Percentiles rank a stretch among this genome's conserved stretches.
These are phyloP conservation scores for Riparia riparia DNA, from an alignment of 2,113 vertebrate species.

Conservation along the genomic window DNA sequence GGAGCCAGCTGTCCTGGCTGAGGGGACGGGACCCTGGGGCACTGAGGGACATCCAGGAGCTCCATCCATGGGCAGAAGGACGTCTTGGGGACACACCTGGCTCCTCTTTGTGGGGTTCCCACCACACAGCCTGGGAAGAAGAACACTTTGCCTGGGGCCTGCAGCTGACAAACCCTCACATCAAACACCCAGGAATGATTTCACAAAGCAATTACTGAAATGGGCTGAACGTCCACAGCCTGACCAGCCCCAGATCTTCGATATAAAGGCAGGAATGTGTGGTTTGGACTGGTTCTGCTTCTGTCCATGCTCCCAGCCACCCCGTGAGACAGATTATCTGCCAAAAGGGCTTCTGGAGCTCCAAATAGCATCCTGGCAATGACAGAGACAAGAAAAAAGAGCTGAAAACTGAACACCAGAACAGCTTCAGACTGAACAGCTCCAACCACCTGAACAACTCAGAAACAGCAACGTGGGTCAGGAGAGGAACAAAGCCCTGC, in stretches of 20 bases:
- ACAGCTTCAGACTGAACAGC: not conserved
- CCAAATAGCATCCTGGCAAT: not conserved
- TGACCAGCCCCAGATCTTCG: not conserved
- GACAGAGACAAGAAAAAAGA: not conserved
- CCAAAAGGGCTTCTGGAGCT: not conserved
- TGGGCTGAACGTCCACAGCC: not conserved
- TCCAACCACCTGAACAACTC: too few relatives aligned
- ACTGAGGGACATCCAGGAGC: too few relatives aligned
- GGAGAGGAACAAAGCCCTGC: not conserved
- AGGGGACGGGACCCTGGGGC: not conserved
- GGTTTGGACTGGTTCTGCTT: not conserved
- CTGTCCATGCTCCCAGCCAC: not conserved
- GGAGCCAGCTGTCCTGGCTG: not conserved
- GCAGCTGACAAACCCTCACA: not conserved
- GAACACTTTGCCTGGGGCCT: not conserved
- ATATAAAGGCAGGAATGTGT: not conserved
- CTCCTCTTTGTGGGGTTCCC: not conserved
- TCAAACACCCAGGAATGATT: not conserved
- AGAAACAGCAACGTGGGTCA: not conserved
- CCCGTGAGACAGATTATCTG: not conserved
- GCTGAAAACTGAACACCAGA: not conserved
- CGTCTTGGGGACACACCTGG: fast-evolving
- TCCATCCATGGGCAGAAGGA: not conserved
- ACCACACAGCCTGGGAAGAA: not conserved
- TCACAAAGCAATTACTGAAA: not conserved